These are phyloP conservation scores for Sipha flava DNA, from an alignment of 1,140 invertebrate genomes.

Conservation along the genomic window DNA sequence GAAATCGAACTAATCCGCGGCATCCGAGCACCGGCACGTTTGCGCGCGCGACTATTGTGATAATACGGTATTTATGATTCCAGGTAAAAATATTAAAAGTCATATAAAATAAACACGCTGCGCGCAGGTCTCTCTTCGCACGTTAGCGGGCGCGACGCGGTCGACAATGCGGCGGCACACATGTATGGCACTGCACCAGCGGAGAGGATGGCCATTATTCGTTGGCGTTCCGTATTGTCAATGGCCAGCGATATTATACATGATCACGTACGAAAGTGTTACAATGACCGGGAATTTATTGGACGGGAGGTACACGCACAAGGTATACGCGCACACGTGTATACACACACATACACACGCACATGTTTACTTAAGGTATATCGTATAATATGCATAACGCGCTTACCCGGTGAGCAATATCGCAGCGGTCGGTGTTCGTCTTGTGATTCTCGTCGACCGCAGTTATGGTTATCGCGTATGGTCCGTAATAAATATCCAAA, in stretches of 20 bases:
- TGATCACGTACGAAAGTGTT: constrained; percentile 30
- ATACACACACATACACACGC: not conserved
- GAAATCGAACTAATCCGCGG: constrained; percentile 30
- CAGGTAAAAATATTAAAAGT: constrained; percentile 13
- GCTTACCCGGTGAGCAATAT: too few species aligned
- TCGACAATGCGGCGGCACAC: too few species aligned
- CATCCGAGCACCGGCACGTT: constrained; percentile 15
- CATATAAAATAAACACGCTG: constrained; percentile 5
- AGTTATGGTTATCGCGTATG: too few species aligned
- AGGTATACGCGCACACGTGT: not conserved
- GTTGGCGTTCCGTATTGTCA: constrained; percentile 1
- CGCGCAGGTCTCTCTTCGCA: not conserved
- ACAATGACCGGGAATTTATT: constrained; percentile 19
- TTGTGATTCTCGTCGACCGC: too few species aligned
- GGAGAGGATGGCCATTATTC: not conserved
- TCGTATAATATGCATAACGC: too few species aligned
- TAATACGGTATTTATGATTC: constrained; percentile 14
- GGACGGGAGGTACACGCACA: not conserved
- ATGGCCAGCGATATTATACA: constrained; percentile 12
- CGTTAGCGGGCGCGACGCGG: constrained; percentile 1
- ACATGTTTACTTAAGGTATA: too few species aligned
- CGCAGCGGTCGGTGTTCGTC: too few species aligned
- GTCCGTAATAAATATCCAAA: too few species aligned
- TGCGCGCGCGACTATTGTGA: constrained; percentile 2
- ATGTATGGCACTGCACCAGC: too few species aligned